phyloP scores from a whole-genome alignment of 2,797 vertebrate genomes.

The Telmatherina bonti region DNA sequence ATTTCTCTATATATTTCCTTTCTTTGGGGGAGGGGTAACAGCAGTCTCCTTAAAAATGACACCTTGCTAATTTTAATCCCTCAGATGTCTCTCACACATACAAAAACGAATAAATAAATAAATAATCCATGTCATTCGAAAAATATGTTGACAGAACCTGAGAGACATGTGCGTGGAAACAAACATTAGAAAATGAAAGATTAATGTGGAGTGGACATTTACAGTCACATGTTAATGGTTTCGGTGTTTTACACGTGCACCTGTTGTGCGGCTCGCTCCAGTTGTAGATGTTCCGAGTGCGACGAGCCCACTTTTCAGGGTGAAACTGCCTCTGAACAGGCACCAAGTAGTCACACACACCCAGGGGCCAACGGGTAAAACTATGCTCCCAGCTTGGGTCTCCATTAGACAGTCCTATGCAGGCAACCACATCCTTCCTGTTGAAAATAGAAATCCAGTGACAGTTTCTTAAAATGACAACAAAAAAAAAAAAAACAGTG shows the following conservation, averaged over 20 bases:
- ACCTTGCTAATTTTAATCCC: slow-evolving; percentile 15
- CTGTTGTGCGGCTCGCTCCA: slow-evolving; percentile 90
- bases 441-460: slow-evolving; percentile 29
- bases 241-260: slow-evolving; percentile 55
- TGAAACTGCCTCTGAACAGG: slow-evolving; percentile 83
- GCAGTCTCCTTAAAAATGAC: neutral
- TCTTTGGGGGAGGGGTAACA: slow-evolving; percentile 1
- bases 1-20: slow-evolving; percentile 20
- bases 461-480: neutral
- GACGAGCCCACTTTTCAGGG: slow-evolving; percentile 88
- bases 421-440: slow-evolving; percentile 91
- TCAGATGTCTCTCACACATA: neutral
- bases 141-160: neutral
- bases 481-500: slow-evolving; percentile 3
- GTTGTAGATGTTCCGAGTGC: slow-evolving; percentile 90
- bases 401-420: slow-evolving; percentile 93
- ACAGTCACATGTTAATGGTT: neutral
- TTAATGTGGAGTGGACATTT: neutral
- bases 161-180: neutral
- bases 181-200: neutral
- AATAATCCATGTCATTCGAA: neutral
- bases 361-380: slow-evolving; percentile 92
- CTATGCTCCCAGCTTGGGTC: slow-evolving; percentile 91
- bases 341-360: slow-evolving; percentile 92
- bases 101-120: neutral